These are phyloP conservation scores for Ochotona princeps DNA, from an alignment of 2,113 vertebrate genomes.

Conservation along the genomic window DNA sequence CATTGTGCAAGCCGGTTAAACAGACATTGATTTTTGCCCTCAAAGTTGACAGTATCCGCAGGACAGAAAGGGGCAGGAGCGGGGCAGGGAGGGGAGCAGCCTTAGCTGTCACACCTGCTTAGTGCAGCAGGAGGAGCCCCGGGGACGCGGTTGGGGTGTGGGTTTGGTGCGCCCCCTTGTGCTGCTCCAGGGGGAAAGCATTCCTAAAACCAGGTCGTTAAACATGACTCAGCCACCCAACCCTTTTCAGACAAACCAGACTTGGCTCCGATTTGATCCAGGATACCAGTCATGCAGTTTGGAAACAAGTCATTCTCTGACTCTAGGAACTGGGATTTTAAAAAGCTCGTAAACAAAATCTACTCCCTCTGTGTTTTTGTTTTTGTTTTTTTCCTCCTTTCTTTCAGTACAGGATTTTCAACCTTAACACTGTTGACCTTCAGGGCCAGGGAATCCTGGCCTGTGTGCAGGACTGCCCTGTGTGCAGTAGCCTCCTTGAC, in stretches of 20 bases:
- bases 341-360: not conserved
- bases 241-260: not conserved
- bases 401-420: not conserved
- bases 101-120: not conserved
- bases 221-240: not conserved
- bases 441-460: not conserved
- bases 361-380: not conserved
- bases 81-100: not conserved
- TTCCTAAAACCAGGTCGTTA: not conserved
- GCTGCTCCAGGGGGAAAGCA: slow-evolving; percentile 24
- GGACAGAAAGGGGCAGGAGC: not conserved
- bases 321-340: not conserved
- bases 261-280: slow-evolving; percentile 2
- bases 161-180: slow-evolving; percentile 68
- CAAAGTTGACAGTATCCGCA: not conserved
- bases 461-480: not conserved
- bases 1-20: not conserved
- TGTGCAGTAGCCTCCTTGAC: too few relatives aligned
- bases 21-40: not conserved
- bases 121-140: not conserved
- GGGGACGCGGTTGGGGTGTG: not conserved
- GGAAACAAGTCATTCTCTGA: not conserved
- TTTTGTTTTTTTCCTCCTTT: not conserved
- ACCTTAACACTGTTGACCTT: not conserved
- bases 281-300: not conserved